Evolutionary conservation across 2,113 vertebrate genomes (phyloP).

Genomic region (Abramis brama): DNA sequence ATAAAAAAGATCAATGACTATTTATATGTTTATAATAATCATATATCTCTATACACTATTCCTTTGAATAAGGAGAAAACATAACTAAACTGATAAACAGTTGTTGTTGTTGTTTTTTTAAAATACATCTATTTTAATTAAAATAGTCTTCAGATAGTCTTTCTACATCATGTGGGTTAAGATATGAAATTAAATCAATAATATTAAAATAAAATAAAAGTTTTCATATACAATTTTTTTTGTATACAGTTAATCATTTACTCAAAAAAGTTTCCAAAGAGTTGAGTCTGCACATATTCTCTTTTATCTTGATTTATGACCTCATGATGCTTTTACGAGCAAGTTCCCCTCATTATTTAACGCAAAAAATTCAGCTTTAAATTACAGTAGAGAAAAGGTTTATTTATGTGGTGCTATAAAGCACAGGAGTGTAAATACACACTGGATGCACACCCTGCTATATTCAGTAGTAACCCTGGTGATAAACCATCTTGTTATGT

Average conservation of each 20-base stretch:
- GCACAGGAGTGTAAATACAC: constrained; percentile 58
- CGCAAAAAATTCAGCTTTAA: constrained; percentile 68
- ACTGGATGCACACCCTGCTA: constrained; percentile 41
- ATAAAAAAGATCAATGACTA: neutral
- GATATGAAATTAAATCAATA: neutral
- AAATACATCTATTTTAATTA: neutral
- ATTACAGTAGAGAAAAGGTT: constrained; percentile 69
- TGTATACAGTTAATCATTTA: constrained; percentile 10
- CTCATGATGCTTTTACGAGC: constrained; percentile 54
- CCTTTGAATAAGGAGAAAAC: neutral
- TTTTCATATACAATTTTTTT: neutral
- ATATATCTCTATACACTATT: neutral
- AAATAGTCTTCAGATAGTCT: neutral
- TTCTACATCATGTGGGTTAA: neutral
- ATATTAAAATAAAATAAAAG: neutral
- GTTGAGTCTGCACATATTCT: constrained; percentile 48
- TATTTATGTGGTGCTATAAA: constrained; percentile 73
- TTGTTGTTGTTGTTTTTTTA: neutral
- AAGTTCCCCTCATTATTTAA: constrained; percentile 68
- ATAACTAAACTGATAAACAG: neutral
- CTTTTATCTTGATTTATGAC: constrained; percentile 57
- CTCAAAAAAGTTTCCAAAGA: constrained; percentile 32
- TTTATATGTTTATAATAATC: neutral
- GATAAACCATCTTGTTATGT: constrained; percentile 77
- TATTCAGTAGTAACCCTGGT: constrained; percentile 54